These are phyloP conservation scores for Catagonus wagneri DNA, from an alignment of 2,113 vertebrate species.

Conservation along the genomic window DNA sequence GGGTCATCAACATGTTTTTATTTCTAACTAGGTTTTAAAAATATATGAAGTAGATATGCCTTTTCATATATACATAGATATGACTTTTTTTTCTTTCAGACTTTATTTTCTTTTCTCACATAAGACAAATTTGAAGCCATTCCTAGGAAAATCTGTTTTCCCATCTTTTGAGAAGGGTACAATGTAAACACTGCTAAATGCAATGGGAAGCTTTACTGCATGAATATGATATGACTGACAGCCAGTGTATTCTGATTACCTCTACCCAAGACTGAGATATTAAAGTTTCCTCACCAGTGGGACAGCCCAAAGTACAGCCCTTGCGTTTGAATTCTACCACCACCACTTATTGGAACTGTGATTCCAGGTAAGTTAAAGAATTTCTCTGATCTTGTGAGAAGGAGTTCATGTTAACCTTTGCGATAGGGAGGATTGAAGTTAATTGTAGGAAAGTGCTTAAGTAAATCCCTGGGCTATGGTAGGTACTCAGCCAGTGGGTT, in stretches of 20 bases:
- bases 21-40: constrained; percentile 45
- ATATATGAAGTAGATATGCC: neutral
- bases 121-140: neutral
- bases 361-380: neutral
- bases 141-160: neutral
- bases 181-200: neutral
- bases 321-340: constrained; percentile 3
- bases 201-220: neutral
- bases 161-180: neutral
- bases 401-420: neutral
- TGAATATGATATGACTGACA: neutral
- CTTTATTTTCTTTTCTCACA: constrained; percentile 24
- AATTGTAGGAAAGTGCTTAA: neutral
- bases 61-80: neutral
- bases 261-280: neutral
- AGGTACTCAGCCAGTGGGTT: neutral
- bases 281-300: neutral
- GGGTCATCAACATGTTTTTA: neutral
- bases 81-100: neutral
- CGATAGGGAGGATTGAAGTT: neutral
- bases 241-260: neutral
- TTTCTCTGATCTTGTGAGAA: neutral
- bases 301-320: neutral
- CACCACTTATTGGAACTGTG: neutral
- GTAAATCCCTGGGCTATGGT: neutral